phyloP scores from a whole-genome alignment of 2,113 vertebrate genomes.

The Tylochromis polylepis region DNA sequence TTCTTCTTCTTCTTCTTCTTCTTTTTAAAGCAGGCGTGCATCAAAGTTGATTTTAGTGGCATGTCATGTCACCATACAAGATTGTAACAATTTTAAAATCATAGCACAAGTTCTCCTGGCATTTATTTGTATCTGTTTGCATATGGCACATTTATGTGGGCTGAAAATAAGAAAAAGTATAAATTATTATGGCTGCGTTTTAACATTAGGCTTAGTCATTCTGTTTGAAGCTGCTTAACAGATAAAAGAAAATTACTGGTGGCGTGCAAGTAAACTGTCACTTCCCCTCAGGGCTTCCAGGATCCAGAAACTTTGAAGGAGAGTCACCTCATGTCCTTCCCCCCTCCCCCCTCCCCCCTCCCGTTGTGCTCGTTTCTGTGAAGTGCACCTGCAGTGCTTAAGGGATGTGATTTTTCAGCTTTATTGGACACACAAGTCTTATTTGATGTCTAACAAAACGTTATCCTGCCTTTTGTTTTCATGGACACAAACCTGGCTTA shows the following conservation, averaged over 20 bases:
- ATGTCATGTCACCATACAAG: not conserved
- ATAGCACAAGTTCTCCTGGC: not conserved
- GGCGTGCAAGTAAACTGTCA: not conserved
- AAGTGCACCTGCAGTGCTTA: slow-evolving; percentile 37
- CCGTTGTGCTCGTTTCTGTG: not conserved
- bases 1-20: not conserved
- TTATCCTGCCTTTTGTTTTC: not conserved
- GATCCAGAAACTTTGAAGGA: slow-evolving; percentile 12
- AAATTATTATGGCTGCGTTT: not conserved
- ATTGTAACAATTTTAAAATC: not conserved
- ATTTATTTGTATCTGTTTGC: not conserved
- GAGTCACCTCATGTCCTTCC: not conserved
- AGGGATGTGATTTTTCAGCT: slow-evolving; percentile 26
- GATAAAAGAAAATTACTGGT: not conserved
- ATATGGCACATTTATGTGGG: not conserved
- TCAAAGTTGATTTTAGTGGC: not conserved
- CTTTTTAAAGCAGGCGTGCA: not conserved
- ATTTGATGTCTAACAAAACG: not conserved
- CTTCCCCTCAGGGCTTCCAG: slow-evolving; percentile 18
- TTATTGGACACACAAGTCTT: not conserved
- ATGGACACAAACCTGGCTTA: not conserved
- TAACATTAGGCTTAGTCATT: not conserved
- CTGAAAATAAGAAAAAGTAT: not conserved
- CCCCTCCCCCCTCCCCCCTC: not conserved
- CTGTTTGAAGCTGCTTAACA: not conserved